Base-by-base conservation (phyloP, 1,140 invertebrate genomes). In the Drosophila simulans region DNA sequence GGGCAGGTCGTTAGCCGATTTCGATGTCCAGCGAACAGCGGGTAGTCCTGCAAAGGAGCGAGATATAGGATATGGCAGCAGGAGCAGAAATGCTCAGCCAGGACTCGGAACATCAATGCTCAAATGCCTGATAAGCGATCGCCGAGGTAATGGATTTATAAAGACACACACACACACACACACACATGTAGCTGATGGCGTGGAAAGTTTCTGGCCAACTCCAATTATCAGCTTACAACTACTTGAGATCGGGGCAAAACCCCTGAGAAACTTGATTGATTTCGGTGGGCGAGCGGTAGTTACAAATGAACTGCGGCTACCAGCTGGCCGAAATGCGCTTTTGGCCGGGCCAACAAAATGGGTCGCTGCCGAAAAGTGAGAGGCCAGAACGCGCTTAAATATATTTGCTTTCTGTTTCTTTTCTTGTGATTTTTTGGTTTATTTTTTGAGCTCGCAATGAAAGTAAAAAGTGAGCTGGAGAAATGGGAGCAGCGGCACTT, bases 1-100 rank as follows among this genome's bases (percentile, higher is more conserved):
- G 49, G 62, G 54, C 81, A 77, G 82, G 72, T 78, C 81, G 80
- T 79, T 83, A 84, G 80, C 65, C 77, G 57, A 54, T 20, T 53
- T 27, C 31, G 52, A 59, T 52, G 80, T 39, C 60, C 49, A 45
- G 59, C 11, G 15, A 72, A 72, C 83, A 88, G 78, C 83, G 77
- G 83, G 78, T 51, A 69, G 78, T 68, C 83, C 54, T 10, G 13
- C n/a, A 17, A 20, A 22, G n/a, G 25, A 54, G 17, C 13, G 7
- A 12, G 31, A 31, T 11, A 35, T n/a, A 37, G 43, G 7, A 68
- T 42, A 17, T n/a, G 45, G 49, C 56, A 53, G 35, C 60, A 43
- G 43, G 62, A 55, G 66, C 34, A 48, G 40, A 53, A 69, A 77
- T 49, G 62, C 59, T 64, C 66, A 8, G 58, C 35, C 17, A 45